Evolutionary conservation across 2,113 vertebrate genomes (phyloP).

Genomic region (Variabilichromis moorii): DNA sequence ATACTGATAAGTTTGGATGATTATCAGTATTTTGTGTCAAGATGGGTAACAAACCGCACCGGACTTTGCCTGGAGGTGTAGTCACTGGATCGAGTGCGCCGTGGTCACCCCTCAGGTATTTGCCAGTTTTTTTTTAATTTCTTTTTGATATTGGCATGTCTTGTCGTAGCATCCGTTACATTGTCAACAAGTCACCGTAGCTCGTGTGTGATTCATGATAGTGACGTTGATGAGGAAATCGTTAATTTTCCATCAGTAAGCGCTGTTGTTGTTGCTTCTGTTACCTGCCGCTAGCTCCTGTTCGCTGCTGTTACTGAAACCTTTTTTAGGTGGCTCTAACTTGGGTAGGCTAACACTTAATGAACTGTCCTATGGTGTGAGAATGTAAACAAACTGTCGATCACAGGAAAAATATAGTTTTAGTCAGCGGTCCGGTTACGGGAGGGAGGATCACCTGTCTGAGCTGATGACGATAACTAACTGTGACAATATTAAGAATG

Average conservation of each 20-base stretch:
- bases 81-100: not conserved
- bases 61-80: not conserved
- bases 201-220: not conserved
- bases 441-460: not conserved
- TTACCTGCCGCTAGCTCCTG: not conserved
- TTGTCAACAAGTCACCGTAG: not conserved
- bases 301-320: not conserved
- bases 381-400: not conserved
- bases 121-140: not conserved
- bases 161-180: not conserved
- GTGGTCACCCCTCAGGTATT: not conserved
- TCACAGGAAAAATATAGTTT: not conserved
- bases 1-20: not conserved
- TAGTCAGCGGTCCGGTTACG: not conserved
- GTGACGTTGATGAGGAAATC: not conserved
- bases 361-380: not conserved
- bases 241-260: not conserved
- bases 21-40: not conserved
- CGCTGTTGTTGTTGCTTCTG: not conserved
- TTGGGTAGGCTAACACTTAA: not conserved
- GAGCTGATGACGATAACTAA: not conserved
- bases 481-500: not conserved
- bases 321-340: not conserved
- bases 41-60: not conserved
- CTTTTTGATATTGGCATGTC: not conserved